Percentiles rank a stretch among this genome's conserved stretches.
Evolutionary conservation across 2,797 vertebrate species (phyloP).

Genomic region (Xyrichtys novacula): DNA sequence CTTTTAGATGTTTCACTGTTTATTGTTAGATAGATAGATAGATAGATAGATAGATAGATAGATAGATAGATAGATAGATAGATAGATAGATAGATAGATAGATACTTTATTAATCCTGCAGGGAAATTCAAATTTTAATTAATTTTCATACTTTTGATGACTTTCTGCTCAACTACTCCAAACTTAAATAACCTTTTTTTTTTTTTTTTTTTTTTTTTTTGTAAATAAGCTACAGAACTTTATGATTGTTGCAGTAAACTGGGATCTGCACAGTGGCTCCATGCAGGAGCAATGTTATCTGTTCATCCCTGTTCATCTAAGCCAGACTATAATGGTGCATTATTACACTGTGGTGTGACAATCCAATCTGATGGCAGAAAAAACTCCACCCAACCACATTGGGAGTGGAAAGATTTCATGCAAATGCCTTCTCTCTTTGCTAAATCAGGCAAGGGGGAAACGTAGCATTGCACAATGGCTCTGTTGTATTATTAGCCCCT

Average conservation of each 20-base stretch:
- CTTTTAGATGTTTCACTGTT: no score
- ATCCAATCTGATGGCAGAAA: slow-evolving; percentile 73
- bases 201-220: no score
- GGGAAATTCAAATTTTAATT: no score
- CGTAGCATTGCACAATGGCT: slow-evolving; percentile 71
- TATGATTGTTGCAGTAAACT: background rate
- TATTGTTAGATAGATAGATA: no score
- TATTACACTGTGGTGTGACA: slow-evolving; percentile 68
- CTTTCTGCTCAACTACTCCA: slow-evolving; percentile 1
- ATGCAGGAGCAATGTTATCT: slow-evolving; percentile 41
- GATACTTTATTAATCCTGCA: no score
- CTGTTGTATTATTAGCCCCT: slow-evolving; percentile 79
- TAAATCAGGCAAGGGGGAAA: slow-evolving; percentile 77
- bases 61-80: no score
- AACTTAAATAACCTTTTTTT: background rate
- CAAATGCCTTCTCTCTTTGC: slow-evolving; percentile 67
- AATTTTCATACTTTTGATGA: background rate
- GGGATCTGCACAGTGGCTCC: slow-evolving; percentile 15
- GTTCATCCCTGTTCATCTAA: slow-evolving; percentile 54
- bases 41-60: no score
- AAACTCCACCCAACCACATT: slow-evolving; percentile 66
- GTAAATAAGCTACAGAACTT: background rate
- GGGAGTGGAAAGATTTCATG: slow-evolving; percentile 74
- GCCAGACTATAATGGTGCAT: slow-evolving; percentile 63
- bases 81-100: no score